Evolutionary conservation across 2,797 vertebrate species (phyloP), one percentile per base, ranked within the genome.

Genomic region (Mionectes olivaceus): DNA sequence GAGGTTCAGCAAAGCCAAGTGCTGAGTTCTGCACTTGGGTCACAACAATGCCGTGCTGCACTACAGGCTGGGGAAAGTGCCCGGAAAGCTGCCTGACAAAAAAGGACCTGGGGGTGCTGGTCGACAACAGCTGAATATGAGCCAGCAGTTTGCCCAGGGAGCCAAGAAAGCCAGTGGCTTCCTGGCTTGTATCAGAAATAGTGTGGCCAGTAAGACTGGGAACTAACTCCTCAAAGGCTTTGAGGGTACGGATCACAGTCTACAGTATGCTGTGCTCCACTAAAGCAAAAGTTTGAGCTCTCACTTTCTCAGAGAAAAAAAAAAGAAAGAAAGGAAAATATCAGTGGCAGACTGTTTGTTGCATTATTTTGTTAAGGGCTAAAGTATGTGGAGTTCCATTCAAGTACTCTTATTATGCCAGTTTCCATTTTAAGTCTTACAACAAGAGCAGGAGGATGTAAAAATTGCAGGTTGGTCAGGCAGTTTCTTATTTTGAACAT

Each of bases 191-290:
- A 7, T 65, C 22, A 91, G 41, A 33, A 60, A 17, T 3, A 44
- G 9, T 3, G 3, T 56, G 57, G 35, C 23, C 24, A 70, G 10
- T 52, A 73, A 37, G 19, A 57, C 19, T 7, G 56, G 37, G 19
- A 33, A 88, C 89, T 89, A 91, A 89, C 9, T 78, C 73, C 84
- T 86, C 57, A 79, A 88, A 90, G 47, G 11, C 39, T 78, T 83
- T 86, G 79, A 55, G 61, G 78, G 47, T 78, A 44, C 37, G 23
- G 75, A 56, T 87, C 93, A 84, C 52, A 73, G 28, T 78, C 43
- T 71, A 19, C 69, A 19, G 30, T 37, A 35, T 39, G 46, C 61
- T 95, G 13, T 71, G n/a, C 53, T 69, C 39, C 68, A 65, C 65
- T 24, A 78, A 64, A 83, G 33, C 17, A 23, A 47, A 6, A 1